Percentiles rank a stretch among this genome's conserved stretches.
These are phyloP conservation scores for Myotis planiceps DNA, from an alignment of 2,797 vertebrate species.

Conservation along the genomic window DNA sequence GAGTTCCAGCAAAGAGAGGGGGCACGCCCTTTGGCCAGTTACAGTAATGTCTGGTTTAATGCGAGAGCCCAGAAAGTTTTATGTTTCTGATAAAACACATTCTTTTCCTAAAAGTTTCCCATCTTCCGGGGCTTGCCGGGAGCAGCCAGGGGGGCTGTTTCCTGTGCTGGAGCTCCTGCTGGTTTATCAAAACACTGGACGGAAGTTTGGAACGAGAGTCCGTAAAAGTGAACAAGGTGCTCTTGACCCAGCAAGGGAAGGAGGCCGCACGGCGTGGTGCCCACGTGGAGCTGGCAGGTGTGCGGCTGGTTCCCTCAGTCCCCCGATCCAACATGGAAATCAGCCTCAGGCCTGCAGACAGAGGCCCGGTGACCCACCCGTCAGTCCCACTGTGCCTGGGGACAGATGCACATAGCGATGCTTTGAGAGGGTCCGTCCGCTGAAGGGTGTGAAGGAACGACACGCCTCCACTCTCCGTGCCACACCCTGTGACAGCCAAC, in stretches of 20 bases:
- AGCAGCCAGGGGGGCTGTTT: not conserved
- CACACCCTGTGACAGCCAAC: not conserved
- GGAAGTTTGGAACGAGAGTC: not conserved
- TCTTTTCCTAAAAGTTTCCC: slow-evolving; percentile 23
- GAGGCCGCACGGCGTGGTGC: not conserved
- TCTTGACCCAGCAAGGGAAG: not conserved
- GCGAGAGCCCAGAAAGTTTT: not conserved
- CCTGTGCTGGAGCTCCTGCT: not conserved
- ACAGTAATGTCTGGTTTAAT: not conserved
- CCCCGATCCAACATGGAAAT: not conserved
- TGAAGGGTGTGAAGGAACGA: not conserved
- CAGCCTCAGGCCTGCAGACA: not conserved
- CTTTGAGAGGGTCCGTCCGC: not conserved
- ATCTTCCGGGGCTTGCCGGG: not conserved
- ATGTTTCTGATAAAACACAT: not conserved
- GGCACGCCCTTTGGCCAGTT: not conserved
- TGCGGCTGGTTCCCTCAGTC: not conserved
- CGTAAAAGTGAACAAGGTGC: not conserved
- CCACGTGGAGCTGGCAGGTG: fast-evolving
- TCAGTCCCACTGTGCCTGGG: not conserved
- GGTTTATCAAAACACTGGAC: not conserved
- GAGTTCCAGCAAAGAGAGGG: not conserved
- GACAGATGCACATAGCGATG: too few relatives aligned
- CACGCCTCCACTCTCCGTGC: not conserved
- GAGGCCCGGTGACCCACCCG: not conserved